A percentile compares a stretch with the other conserved stretches of the same genome.
These are phyloP conservation scores for Rugalucina vietnamica DNA, from an alignment of 2,888 invertebrate species.

Conservation along the genomic window DNA sequence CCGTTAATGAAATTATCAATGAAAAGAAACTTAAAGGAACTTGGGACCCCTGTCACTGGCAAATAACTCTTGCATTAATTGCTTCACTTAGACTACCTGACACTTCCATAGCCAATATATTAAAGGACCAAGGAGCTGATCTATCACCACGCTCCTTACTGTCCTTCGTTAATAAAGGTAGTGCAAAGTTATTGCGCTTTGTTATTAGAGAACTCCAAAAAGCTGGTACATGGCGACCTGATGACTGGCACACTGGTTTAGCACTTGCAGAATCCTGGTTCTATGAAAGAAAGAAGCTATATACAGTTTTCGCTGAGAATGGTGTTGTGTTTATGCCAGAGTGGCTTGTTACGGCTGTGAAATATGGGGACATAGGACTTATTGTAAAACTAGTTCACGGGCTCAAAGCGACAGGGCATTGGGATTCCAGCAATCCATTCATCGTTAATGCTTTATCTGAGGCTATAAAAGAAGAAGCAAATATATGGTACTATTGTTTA, in stretches of 20 bases:
- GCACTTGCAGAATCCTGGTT: not conserved
- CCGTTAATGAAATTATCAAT: not conserved
- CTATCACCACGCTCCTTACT: not conserved
- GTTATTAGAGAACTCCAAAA: not conserved
- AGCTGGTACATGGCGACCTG: not conserved
- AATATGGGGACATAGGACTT: constrained; percentile 1
- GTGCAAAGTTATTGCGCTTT: not conserved
- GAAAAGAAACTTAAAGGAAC: not conserved
- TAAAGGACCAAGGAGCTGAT: not conserved
- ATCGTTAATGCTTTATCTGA: not conserved
- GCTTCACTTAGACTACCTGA: not conserved
- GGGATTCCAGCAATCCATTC: not conserved
- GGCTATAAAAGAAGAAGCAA: not conserved
- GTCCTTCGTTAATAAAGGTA: not conserved
- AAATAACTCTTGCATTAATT: not conserved
- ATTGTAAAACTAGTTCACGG: not conserved
- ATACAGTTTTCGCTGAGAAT: not conserved
- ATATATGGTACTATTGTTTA: not conserved
- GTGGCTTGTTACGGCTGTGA: not conserved
- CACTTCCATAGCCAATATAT: not conserved
- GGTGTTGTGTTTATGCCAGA: not conserved
- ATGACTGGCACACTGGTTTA: not conserved
- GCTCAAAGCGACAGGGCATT: not conserved
- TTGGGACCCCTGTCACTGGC: not conserved
- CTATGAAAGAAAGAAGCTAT: not conserved